These are phyloP conservation scores for Pristionchus pacificus DNA, from an alignment of 1,140 invertebrate genomes.

Conservation along the genomic window DNA sequence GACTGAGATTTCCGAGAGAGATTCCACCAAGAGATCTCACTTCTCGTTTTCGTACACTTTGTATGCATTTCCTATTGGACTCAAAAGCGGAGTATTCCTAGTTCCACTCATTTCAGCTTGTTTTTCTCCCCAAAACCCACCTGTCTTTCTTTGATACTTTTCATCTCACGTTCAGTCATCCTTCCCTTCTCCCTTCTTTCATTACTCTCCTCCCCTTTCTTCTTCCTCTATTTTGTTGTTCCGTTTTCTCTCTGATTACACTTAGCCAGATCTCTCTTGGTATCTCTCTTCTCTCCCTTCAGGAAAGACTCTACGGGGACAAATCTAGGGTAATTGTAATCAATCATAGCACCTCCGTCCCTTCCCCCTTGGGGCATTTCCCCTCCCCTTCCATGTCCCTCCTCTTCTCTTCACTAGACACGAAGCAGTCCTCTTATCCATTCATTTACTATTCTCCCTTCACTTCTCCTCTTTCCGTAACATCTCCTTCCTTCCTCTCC, in stretches of 20 bases:
- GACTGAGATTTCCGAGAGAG: too few species aligned
- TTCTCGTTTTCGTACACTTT: too few species aligned
- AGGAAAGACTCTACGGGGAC: not conserved
- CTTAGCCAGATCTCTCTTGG: not conserved
- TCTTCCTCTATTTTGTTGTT: not conserved
- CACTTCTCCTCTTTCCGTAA: conserved; percentile 1
- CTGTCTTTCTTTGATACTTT: too few species aligned
- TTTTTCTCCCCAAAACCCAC: too few species aligned
- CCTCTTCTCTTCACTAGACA: not conserved
- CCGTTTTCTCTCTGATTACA: not conserved
- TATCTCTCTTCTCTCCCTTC: not conserved
- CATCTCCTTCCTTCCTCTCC: too few species aligned
- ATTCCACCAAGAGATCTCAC: too few species aligned
- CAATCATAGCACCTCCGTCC: not conserved
- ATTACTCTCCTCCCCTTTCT: not conserved
- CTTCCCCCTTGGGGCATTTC: not conserved
- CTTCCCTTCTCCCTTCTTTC: not conserved
- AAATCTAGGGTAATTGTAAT: too few species aligned
- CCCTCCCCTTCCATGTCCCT: not conserved
- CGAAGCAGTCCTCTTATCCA: not conserved
- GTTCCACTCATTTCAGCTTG: too few species aligned
- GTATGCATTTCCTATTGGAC: too few species aligned
- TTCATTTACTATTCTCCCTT: conserved; percentile 5
- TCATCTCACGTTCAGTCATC: too few species aligned
- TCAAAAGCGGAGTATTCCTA: too few species aligned